These are phyloP conservation scores for Drosophila pegasa DNA, from an alignment of 2,888 invertebrate species.

Conservation along the genomic window DNA sequence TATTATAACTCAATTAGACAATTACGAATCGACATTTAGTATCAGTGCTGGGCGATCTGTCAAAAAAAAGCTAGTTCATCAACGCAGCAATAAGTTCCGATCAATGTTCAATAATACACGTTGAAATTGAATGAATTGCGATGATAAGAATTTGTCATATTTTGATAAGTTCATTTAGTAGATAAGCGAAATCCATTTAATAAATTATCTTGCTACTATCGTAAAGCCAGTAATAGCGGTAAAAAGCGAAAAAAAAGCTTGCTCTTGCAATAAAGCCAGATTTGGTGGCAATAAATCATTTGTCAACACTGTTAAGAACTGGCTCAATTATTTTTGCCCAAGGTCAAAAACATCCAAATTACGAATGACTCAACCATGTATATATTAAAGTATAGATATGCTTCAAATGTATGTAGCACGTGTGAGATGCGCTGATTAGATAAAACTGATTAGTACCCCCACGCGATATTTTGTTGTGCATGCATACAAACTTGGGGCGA, in stretches of 20 bases:
- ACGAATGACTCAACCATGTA: slow-evolving; percentile 41
- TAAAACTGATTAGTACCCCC: slow-evolving; percentile 14
- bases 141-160: not conserved
- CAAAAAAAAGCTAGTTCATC: slow-evolving; percentile 2
- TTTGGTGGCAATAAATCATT: not conserved
- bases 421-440: slow-evolving; percentile 24
- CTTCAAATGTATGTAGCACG: not conserved
- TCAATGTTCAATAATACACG: not conserved
- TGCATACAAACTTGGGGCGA: slow-evolving; percentile 21
- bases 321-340: slow-evolving; percentile 21
- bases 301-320: not conserved
- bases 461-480: slow-evolving; percentile 11
- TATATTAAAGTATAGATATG: not conserved
- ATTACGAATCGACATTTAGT: not conserved
- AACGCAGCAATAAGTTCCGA: not conserved
- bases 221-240: not conserved
- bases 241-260: not conserved
- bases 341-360: slow-evolving; percentile 36
- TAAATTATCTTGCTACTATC: not conserved
- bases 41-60: slow-evolving; percentile 8
- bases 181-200: not conserved
- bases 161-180: not conserved
- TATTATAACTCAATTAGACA: slow-evolving; percentile 21
- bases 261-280: not conserved
- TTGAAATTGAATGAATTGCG: not conserved